Evolutionary conservation across 2,797 vertebrate species (phyloP), one percentile per base, ranked within the genome.

Genomic region (Gymnoscopelus braueri): DNA sequence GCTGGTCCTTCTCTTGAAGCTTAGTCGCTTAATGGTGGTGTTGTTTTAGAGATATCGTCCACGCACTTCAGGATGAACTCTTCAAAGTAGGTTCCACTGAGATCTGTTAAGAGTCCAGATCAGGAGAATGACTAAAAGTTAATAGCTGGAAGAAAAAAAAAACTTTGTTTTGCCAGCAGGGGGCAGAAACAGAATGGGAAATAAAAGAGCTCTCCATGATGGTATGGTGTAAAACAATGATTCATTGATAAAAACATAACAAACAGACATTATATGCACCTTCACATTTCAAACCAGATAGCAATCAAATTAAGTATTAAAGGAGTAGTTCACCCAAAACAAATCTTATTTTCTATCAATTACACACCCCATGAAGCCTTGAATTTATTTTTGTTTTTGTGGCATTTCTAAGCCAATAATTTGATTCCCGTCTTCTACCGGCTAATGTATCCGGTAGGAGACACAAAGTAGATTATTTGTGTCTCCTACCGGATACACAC

Each of bases 11-110:
- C 95, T 96, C 80, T 87, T 93, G 63, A 98, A 94, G 83, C 94
- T 96, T 69, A 99, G 72, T 51, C 95, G 97, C 89, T 94, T 98
- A 91, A 99, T 96, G 76, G 95, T 97, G 87, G 92, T 90, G 69
- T 91, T 82, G 83, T 94, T 94, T 74, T 96, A 94, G 80, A 93
- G 80, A 95, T 94, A 84, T 89, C 91, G 77, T 95, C 95, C 82
- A 95, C 93, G n/a, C 95, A 95, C 72, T 96, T 95, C 95, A 93
- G 10, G 91, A 85, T 70, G 90, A 87, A 71, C 88, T 91, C 88
- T 64, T 93, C 93, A 84, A 90, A 88, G 83, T 87, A 61, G 83
- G 73, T 89, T 91, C 93, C 87, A 84, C 93, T 94, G 66, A 82
- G 79, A 86, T 73, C 92, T 93, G 77, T 71, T 56, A 62, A 53